Evolutionary conservation across 2,888 invertebrate genomes (phyloP).

Genomic region (Chloroclysta siterata): DNA sequence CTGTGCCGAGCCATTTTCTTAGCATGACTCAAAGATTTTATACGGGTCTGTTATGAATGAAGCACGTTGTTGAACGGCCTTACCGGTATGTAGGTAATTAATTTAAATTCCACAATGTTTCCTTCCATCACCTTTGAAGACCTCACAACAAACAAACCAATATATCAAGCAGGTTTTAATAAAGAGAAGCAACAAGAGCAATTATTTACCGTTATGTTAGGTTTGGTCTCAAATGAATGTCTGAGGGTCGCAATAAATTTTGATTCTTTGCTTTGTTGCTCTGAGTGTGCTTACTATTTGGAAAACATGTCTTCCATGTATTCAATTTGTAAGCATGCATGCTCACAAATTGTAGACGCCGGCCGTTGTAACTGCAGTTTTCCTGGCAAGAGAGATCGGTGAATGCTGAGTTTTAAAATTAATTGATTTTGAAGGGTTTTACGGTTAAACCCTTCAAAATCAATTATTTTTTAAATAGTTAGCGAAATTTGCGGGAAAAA

Average conservation of each 20-base stretch:
- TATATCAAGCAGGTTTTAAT: conserved; percentile 34
- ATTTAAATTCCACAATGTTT: neutral
- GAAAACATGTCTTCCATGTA: too few relatives aligned
- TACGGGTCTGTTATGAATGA: too few relatives aligned
- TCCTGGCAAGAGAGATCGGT: too few relatives aligned
- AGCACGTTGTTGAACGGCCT: neutral
- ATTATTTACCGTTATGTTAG: conserved; percentile 32
- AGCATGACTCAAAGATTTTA: too few relatives aligned
- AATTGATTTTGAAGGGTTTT: too few relatives aligned
- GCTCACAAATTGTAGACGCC: too few relatives aligned
- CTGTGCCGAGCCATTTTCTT: neutral
- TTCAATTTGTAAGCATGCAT: too few relatives aligned
- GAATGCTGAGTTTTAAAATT: too few relatives aligned
- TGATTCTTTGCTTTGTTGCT: conserved; percentile 25
- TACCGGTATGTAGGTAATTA: neutral
- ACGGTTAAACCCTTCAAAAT: neutral
- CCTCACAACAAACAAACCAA: conserved; percentile 18
- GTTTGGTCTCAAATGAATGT: conserved; percentile 38
- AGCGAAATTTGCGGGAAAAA: too few relatives aligned
- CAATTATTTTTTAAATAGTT: neutral
- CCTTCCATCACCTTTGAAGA: neutral
- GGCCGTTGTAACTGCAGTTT: too few relatives aligned
- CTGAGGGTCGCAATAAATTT: conserved; percentile 37
- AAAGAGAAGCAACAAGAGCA: conserved; percentile 31
- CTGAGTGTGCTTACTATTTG: neutral